A percentile compares a stretch with the other conserved stretches of the same genome.
These are phyloP conservation scores for Aphelocoma californica DNA, from an alignment of 2,797 vertebrate species.

Conservation along the genomic window DNA sequence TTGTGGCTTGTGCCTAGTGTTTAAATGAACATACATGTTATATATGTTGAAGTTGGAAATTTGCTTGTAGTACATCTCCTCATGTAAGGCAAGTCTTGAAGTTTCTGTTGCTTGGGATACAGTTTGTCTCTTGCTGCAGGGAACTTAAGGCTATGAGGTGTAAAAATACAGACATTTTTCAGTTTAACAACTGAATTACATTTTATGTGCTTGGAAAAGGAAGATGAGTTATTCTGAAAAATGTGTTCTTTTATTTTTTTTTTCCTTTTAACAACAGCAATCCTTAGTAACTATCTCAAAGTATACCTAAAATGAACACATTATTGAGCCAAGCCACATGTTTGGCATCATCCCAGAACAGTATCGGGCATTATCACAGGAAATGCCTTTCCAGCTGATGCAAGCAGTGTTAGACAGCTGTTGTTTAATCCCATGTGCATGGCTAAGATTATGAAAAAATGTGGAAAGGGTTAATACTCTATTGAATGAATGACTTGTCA, in stretches of 20 bases:
- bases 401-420: background rate
- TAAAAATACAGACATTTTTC: background rate
- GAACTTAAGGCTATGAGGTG: background rate
- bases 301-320: background rate
- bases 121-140: background rate
- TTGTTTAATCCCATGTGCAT: background rate
- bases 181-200: background rate
- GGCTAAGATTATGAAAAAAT: background rate
- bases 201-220: background rate
- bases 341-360: background rate
- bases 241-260: background rate
- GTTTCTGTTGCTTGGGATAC: background rate
- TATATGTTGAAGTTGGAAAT: background rate
- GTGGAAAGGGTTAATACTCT: background rate
- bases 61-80: background rate
- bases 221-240: background rate
- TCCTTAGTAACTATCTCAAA: background rate
- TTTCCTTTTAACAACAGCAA: background rate
- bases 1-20: background rate
- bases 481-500: background rate
- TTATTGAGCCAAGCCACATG: background rate
- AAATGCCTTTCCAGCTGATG: background rate
- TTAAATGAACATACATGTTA: background rate
- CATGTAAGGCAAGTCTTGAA: background rate
- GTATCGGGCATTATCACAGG: background rate